phyloP scores from a whole-genome alignment of 2,888 invertebrate species.

The Leucozona laternaria region DNA sequence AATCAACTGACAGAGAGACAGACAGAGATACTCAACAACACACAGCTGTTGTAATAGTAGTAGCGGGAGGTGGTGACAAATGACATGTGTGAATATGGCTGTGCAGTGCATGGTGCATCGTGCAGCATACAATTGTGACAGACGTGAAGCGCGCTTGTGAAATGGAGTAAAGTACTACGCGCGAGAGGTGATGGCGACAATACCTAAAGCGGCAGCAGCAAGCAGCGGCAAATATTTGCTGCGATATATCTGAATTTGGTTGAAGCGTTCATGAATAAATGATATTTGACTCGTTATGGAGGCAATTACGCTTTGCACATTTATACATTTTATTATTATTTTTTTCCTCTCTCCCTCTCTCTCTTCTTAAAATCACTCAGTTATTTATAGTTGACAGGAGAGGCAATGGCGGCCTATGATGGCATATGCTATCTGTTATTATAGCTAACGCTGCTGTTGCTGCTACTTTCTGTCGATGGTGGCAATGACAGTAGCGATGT shows the following conservation, averaged over 20 bases:
- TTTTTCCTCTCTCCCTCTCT: not conserved
- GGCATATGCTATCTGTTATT: constrained; percentile 12
- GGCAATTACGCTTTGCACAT: constrained; percentile 69
- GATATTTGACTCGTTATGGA: constrained; percentile 70
- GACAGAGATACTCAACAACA: constrained; percentile 1
- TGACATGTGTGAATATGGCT: constrained; percentile 18
- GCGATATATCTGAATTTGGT: constrained; percentile 66
- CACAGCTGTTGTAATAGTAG: not conserved
- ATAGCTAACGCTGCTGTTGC: constrained; percentile 7
- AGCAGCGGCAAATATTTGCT: constrained; percentile 27
- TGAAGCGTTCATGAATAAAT: constrained; percentile 70
- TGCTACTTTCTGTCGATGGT: constrained; percentile 28
- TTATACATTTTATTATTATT: constrained; percentile 34
- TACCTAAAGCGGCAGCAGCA: constrained; percentile 29
- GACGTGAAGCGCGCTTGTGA: constrained; percentile 34
- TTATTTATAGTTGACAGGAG: constrained; percentile 67
- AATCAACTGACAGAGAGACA: constrained; percentile 40
- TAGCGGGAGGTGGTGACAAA: constrained; percentile 55
- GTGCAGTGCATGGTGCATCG: constrained; percentile 13
- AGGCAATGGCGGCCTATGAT: constrained; percentile 16
- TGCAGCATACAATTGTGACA: constrained; percentile 48
- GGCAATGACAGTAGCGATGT: constrained; percentile 69
- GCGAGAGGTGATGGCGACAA: constrained; percentile 50
- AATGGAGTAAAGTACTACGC: constrained; percentile 36
- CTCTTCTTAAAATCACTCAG: constrained; percentile 61